Percentiles rank a stretch among this genome's conserved stretches.
phyloP scores from a whole-genome alignment of 2,888 invertebrate species.

The Vanessa cardui region DNA sequence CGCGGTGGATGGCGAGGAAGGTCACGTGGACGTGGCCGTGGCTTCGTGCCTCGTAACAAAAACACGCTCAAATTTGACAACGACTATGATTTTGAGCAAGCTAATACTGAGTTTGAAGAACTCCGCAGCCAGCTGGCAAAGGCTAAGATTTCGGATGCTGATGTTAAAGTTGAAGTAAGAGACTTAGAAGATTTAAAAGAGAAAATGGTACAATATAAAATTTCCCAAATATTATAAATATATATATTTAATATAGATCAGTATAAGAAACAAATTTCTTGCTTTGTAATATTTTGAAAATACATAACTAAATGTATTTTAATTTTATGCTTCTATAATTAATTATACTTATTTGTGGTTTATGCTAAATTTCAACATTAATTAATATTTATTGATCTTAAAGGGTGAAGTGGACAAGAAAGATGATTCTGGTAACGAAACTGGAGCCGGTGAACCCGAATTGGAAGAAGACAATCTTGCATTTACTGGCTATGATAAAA shows the following conservation, averaged over 20 bases:
- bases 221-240: no score
- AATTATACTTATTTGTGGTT: neutral
- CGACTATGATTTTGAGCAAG: conserved; percentile 99
- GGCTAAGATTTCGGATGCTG: conserved; percentile 87
- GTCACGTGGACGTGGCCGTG: conserved; percentile 73
- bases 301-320: no score
- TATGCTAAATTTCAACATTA: neutral
- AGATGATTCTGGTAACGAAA: conserved; percentile 95
- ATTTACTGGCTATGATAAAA: conserved; percentile 94
- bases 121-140: conserved; percentile 93
- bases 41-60: conserved; percentile 79
- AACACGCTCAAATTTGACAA: conserved; percentile 95
- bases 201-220: no score
- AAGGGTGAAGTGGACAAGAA: conserved; percentile 90
- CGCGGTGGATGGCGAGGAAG: conserved; percentile 79
- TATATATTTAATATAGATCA: no score
- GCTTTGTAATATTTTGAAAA: no score
- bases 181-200: neutral
- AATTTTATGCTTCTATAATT: no score
- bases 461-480: conserved; percentile 84
- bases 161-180: conserved; percentile 75
- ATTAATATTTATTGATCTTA: conserved; percentile 33
- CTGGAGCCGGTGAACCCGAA: conserved; percentile 92
- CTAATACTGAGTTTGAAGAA: conserved; percentile 98
- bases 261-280: no score